These are phyloP conservation scores for Patella pellucida DNA, from an alignment of 2,888 invertebrate species.

Conservation along the genomic window DNA sequence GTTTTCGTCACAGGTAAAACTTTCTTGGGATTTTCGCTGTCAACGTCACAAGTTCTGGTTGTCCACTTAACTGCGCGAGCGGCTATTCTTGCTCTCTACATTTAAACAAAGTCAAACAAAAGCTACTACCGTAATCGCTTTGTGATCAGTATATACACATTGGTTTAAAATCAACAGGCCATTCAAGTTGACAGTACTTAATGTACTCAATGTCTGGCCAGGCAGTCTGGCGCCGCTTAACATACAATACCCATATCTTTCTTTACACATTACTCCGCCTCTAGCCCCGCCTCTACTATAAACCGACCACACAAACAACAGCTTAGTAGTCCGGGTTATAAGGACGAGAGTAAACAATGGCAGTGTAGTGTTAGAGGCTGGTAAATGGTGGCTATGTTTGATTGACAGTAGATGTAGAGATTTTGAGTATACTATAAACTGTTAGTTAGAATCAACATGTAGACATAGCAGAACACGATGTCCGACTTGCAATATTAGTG, in stretches of 20 bases:
- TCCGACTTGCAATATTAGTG: background rate
- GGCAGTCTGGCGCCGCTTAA: conserved; percentile 3
- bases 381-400: background rate
- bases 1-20: no score
- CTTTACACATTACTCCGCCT: conserved; percentile 5
- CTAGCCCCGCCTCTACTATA: background rate
- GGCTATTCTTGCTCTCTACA: no score
- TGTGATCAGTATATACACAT: background rate
- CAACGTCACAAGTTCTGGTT: no score
- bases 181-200: conserved; percentile 7
- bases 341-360: background rate
- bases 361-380: background rate
- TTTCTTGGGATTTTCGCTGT: no score
- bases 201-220: conserved; percentile 7
- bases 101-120: no score
- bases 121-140: no score
- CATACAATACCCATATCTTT: background rate
- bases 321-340: background rate
- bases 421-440: conserved; percentile 8
- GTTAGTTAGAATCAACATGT: background rate
- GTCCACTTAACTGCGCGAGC: no score
- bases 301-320: background rate
- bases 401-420: conserved; percentile 8
- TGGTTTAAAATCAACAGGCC: conserved; percentile 7
- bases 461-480: background rate